Conservation (phyloP, 2,113 vertebrate species). For the Sula dactylatra region DNA sequence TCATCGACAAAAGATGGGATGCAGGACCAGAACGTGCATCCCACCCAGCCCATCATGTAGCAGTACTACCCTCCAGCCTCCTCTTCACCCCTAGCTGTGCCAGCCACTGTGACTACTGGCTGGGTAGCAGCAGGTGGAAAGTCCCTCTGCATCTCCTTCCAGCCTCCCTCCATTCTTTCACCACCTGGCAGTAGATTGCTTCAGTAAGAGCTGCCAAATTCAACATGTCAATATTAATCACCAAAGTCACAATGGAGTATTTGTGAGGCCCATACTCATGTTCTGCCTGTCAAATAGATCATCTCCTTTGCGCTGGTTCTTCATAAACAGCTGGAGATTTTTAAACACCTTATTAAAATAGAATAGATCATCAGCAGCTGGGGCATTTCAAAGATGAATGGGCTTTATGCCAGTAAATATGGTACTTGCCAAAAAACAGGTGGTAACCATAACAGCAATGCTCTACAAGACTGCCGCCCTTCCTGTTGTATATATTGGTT, state of each 20-base stretch:
- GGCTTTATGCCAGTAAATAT: constrained; percentile 21
- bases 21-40: background rate
- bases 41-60: background rate
- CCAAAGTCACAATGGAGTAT: background rate
- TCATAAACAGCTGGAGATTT: constrained; percentile 78
- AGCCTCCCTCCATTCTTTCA: background rate
- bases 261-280: background rate
- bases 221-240: constrained; percentile 38
- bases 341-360: constrained; percentile 79
- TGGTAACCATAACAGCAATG: background rate
- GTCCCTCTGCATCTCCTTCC: background rate
- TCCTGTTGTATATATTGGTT: background rate
- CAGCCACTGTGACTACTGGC: background rate
- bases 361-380: constrained; percentile 44
- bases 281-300: constrained; percentile 79
- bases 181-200: constrained; percentile 24
- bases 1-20: background rate
- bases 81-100: background rate
- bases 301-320: constrained; percentile 72
- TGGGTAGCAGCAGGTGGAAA: background rate
- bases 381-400: background rate
- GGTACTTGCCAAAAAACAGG: constrained; percentile 39
- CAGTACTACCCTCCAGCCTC: background rate
- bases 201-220: constrained; percentile 43
- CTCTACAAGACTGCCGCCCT: background rate